phyloP scores from a whole-genome alignment of 2,888 invertebrate species.

The Drosophila engyochracea region DNA sequence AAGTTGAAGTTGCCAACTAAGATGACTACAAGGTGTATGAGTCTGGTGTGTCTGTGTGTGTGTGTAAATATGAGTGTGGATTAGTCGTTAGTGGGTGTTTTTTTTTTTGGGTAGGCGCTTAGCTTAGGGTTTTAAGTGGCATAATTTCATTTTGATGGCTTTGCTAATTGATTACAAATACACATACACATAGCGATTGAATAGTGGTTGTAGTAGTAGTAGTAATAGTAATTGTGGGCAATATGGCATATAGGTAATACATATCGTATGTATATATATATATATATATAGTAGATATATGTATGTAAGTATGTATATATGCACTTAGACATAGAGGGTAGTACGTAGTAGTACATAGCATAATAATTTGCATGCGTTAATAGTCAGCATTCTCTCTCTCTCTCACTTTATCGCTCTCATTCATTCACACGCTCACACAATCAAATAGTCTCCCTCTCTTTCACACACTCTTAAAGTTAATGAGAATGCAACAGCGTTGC shows the following conservation, averaged over 20 bases:
- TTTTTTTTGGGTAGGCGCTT: not conserved
- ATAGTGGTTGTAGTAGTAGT: constrained; percentile 41
- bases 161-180: constrained; percentile 61
- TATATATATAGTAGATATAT: constrained; percentile 50
- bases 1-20: constrained; percentile 42
- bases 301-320: constrained; percentile 51
- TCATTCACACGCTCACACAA: constrained; percentile 15
- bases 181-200: constrained; percentile 58
- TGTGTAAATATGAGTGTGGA: not conserved
- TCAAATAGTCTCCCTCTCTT: not conserved
- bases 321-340: constrained; percentile 55
- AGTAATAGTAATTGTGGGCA: constrained; percentile 48
- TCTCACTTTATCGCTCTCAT: constrained; percentile 3
- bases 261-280: constrained; percentile 38
- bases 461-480: constrained; percentile 48
- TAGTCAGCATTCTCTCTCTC: constrained; percentile 34
- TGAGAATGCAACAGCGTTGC: constrained; percentile 50
- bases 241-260: constrained; percentile 61
- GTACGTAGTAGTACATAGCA: constrained; percentile 48
- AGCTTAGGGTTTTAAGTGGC: constrained; percentile 38
- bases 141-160: constrained; percentile 48
- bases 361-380: constrained; percentile 28
- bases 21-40: constrained; percentile 30
- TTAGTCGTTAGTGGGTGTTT: constrained; percentile 31
- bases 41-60: constrained; percentile 2